A percentile compares a stretch with the other conserved stretches of the same genome.
Evolutionary conservation across 2,113 vertebrate species (phyloP).

Genomic region (Thinocorus orbignyianus): DNA sequence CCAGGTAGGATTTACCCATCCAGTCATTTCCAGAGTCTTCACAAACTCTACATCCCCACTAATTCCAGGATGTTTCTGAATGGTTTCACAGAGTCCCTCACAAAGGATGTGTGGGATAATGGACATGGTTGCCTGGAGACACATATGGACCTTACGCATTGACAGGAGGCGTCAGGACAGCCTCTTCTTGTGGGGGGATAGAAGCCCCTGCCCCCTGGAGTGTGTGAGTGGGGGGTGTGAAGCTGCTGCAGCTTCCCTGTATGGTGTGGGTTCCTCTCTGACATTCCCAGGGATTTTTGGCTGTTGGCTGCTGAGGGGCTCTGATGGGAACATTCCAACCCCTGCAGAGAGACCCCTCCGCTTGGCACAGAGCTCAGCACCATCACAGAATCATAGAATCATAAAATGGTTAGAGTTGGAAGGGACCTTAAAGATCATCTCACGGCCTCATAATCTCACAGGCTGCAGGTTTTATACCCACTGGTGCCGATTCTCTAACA

Average conservation of each 20-base stretch:
- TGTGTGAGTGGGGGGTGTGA: neutral
- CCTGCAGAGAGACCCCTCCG: neutral
- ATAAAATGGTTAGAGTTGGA: too few species aligned
- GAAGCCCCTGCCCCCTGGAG: neutral
- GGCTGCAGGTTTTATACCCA: neutral
- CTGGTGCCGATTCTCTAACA: neutral
- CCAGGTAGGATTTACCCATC: neutral
- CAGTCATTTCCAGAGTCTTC: neutral
- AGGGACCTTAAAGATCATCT: too few species aligned
- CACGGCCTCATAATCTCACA: neutral
- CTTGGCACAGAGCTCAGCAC: accelerated
- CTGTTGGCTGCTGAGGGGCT: neutral
- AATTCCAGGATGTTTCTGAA: neutral
- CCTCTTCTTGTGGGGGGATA: neutral
- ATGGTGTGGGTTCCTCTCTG: neutral
- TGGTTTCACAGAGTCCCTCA: neutral
- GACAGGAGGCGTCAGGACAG: neutral
- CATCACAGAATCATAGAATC: too few species aligned
- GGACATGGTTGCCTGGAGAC: neutral
- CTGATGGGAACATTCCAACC: neutral
- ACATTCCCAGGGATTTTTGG: neutral
- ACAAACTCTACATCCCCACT: neutral
- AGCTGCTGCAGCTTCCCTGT: neutral
- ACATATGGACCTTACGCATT: neutral
- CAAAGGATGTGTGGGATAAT: neutral